Percentiles rank a stretch among this genome's conserved stretches.
phyloP scores from a whole-genome alignment of 1,140 invertebrate genomes.

The Meteorus sp. region DNA sequence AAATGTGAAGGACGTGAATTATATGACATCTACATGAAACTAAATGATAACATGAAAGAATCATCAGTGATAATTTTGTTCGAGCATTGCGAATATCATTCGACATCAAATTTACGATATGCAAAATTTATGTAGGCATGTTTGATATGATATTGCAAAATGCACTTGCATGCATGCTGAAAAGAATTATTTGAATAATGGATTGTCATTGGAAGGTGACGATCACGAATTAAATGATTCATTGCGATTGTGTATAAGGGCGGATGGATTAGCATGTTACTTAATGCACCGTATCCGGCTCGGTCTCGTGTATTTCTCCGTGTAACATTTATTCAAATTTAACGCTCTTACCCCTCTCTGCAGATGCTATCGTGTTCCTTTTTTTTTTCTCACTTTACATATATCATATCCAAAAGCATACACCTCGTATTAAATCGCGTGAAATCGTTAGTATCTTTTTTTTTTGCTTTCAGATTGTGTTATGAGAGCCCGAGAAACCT shows the following conservation, averaged over 20 bases:
- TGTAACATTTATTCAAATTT: constrained; percentile 56
- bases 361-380: constrained; percentile 44
- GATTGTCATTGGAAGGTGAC: constrained; percentile 21
- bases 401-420: no score
- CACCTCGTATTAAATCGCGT: constrained; percentile 39
- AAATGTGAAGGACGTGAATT: no score
- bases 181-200: constrained; percentile 17
- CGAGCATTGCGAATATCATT: no score
- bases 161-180: no score
- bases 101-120: background rate
- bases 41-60: no score
- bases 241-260: constrained; percentile 13
- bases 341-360: constrained; percentile 45
- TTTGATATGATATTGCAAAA: background rate
- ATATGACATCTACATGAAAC: no score
- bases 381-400: no score
- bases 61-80: no score
- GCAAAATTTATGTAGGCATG: no score
- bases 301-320: constrained; percentile 32
- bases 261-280: constrained; percentile 53
- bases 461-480: background rate
- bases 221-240: constrained; percentile 27
- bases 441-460: constrained; percentile 40
- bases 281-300: constrained; percentile 47
- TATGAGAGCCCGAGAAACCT: constrained; percentile 10